Base-by-base conservation (phyloP, 2,113 vertebrate species). In the Phyllostomus hastatus region DNA sequence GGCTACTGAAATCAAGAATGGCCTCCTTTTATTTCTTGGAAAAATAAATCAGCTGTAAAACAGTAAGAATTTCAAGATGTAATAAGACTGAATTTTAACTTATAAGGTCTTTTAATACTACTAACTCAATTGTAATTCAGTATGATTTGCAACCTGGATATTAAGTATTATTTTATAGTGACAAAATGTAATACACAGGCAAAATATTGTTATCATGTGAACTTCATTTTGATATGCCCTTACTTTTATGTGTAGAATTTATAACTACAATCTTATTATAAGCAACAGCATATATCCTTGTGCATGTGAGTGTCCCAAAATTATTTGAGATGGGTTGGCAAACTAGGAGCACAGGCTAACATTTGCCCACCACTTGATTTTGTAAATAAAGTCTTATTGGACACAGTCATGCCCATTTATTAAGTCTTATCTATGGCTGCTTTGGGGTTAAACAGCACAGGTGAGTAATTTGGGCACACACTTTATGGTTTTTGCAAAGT, bases 11-110 rank as follows among this genome's bases (percentile, higher is more conserved):
- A 67, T 91, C 24, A 48, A 59, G 72, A 75, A 90, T 81, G n/a
- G 1, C 24, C 22, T 78, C 50, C 19, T 87, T 92, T 88, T 64
- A 83, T 66, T 91, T 86, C 35, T 24, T 54, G 31, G 89, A 59
- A 73, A 93, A 88, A 54, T 79, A 93, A 92, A 75, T 90, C 31
- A 94, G 81, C 22, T 91, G 3, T 76, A 11, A 72, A 88, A 85
- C 52, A 2, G 2, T 79, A 92, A 50, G 35, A 57, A 75, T 89
- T 93, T 95, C 17, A 79, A 92, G 46, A 2, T 83, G 2, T 69
- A 94, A n/a, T 57, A 94, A 84, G 69, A 93, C 24, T 43, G n/a
- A 50, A 43, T 93, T 93, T 90, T 92, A 90, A 86, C 59, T 78
- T 61, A 61, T 16, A 67, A 82, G 67, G 3, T 67, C 33, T 88